Evolutionary conservation across 53 echinoderm and acorn worm species (phyloP).

Genomic region (Holothuria scabra): DNA sequence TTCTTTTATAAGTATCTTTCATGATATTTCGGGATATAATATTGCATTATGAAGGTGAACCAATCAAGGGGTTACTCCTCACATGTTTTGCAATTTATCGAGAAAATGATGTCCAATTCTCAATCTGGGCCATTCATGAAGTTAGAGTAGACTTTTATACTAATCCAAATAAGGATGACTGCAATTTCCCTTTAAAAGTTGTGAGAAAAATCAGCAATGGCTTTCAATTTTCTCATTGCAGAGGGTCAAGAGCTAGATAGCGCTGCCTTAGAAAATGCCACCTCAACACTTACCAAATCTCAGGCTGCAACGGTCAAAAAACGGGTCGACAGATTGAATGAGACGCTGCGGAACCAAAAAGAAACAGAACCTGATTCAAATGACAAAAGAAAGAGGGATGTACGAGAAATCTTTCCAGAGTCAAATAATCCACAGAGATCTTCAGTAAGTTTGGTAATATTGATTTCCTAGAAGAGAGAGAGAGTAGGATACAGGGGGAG

Average conservation of each 20-base stretch:
- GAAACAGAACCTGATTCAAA: slow-evolving; percentile 43
- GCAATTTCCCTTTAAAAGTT: too few relatives aligned
- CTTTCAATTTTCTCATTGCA: slow-evolving; percentile 35
- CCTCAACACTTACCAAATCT: slow-evolving; percentile 87
- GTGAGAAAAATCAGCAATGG: not conserved
- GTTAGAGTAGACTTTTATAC: too few relatives aligned
- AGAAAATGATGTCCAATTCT: too few relatives aligned
- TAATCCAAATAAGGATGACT: too few relatives aligned
- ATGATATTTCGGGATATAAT: too few relatives aligned
- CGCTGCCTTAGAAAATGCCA: slow-evolving; percentile 71
- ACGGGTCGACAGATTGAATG: slow-evolving; percentile 86
- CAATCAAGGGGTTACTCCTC: too few relatives aligned
- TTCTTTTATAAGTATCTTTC: too few relatives aligned
- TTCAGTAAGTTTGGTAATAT: not conserved
- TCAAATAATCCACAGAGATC: slow-evolving; percentile 25
- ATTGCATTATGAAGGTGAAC: too few relatives aligned
- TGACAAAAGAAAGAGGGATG: slow-evolving; percentile 67
- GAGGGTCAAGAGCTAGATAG: slow-evolving; percentile 88
- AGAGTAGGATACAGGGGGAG: too few relatives aligned
- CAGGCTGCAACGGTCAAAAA: slow-evolving; percentile 96
- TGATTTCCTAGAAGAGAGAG: too few relatives aligned
- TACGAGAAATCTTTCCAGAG: slow-evolving; percentile 91
- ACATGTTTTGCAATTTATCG: too few relatives aligned
- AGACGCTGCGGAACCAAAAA: slow-evolving; percentile 77
- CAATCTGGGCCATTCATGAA: too few relatives aligned